These are phyloP conservation scores for Strigops habroptila DNA, from an alignment of 2,113 vertebrate genomes.

Conservation along the genomic window DNA sequence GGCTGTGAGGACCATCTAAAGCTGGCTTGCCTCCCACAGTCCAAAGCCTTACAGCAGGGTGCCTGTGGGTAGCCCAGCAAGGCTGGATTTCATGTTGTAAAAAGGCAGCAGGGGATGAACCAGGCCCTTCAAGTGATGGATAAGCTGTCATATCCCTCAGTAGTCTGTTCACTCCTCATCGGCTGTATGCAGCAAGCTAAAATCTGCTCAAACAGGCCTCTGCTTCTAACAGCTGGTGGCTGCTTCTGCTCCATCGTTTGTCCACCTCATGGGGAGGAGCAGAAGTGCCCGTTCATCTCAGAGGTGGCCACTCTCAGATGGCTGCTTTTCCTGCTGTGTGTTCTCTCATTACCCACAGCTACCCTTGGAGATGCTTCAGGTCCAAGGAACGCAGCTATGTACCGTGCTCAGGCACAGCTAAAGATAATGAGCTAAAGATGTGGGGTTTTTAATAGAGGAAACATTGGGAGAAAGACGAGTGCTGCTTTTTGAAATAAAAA, in stretches of 20 bases:
- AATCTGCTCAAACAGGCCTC: not conserved
- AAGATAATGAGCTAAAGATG: not conserved
- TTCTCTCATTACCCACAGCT: not conserved
- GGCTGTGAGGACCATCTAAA: not conserved
- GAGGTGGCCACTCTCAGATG: not conserved
- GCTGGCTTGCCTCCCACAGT: not conserved
- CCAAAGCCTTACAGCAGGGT: not conserved
- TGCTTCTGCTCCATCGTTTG: not conserved
- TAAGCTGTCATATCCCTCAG: slow-evolving; percentile 27
- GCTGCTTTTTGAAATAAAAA: not conserved
- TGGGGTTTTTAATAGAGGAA: not conserved
- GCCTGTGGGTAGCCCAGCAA: not conserved
- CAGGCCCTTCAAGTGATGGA: not conserved
- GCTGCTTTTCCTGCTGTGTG: not conserved
- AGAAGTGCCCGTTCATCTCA: not conserved
- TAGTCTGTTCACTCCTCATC: not conserved
- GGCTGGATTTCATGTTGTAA: not conserved
- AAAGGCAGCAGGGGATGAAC: not conserved
- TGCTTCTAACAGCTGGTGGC: not conserved
- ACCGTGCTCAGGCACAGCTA: not conserved
- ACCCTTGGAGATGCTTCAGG: not conserved
- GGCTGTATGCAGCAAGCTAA: not conserved
- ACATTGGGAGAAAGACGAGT: not conserved
- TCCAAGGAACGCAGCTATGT: not conserved
- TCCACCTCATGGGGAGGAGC: not conserved